These are phyloP conservation scores for Cephalopholis sonnerati DNA, from an alignment of 2,113 vertebrate genomes.

Conservation along the genomic window DNA sequence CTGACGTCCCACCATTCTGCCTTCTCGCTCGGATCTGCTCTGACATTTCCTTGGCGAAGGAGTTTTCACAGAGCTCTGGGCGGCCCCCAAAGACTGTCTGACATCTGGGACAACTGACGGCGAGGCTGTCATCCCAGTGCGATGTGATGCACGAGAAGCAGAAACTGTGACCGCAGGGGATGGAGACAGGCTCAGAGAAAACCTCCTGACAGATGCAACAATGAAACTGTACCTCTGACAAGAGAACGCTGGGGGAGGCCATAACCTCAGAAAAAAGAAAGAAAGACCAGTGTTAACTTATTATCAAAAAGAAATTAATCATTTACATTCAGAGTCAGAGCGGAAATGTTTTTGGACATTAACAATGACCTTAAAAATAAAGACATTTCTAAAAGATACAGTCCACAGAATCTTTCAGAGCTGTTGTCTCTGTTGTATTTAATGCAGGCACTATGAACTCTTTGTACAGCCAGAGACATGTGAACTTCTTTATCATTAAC, in stretches of 20 bases:
- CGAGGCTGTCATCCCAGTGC: constrained; percentile 49
- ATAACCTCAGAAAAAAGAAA: constrained; percentile 51
- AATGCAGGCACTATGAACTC: neutral
- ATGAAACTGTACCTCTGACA: constrained; percentile 76
- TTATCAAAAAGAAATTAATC: neutral
- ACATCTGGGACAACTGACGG: constrained; percentile 71
- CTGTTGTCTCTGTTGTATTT: neutral
- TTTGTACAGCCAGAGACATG: neutral
- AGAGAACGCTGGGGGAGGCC: constrained; percentile 44
- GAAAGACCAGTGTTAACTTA: neutral
- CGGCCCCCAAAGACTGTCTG: constrained; percentile 48
- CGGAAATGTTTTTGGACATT: neutral
- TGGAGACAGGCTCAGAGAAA: constrained; percentile 78
- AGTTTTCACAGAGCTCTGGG: constrained; percentile 76
- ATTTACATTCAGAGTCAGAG: constrained; percentile 27
- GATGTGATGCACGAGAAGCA: constrained; percentile 76
- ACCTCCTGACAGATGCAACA: constrained; percentile 78
- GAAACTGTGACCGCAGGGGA: constrained; percentile 84
- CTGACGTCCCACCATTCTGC: neutral
- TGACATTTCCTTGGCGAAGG: constrained; percentile 77
- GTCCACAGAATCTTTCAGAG: neutral
- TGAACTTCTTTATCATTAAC: constrained; percentile 29
- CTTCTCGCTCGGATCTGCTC: constrained; percentile 64
- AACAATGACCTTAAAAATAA: neutral
- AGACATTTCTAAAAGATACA: neutral